Evolutionary conservation across 2,113 vertebrate genomes (phyloP).

Genomic region (Colinus virginianus): DNA sequence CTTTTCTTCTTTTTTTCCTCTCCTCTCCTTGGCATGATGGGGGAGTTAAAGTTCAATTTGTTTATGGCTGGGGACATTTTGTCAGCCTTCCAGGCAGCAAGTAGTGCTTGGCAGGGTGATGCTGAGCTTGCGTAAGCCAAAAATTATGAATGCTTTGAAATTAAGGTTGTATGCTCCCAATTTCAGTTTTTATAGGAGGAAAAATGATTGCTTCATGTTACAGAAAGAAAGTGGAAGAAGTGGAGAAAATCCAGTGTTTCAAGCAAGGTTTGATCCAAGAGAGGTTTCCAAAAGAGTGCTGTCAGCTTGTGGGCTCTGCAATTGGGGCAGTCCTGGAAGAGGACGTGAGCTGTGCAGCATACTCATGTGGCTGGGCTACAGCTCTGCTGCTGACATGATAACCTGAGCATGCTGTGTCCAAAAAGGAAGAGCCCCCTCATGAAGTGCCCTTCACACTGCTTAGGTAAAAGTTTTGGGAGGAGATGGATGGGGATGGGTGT

Average conservation of each 20-base stretch:
- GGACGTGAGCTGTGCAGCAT: background rate
- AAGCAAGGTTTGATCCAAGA: conserved; percentile 8
- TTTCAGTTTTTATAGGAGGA: conserved; percentile 41
- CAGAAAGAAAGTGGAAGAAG: conserved; percentile 36
- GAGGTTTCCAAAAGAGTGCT: conserved; percentile 21
- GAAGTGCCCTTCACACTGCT: background rate
- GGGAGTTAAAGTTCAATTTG: background rate
- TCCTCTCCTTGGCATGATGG: background rate
- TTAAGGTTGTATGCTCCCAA: conserved; percentile 23
- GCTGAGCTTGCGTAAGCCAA: conserved; percentile 34
- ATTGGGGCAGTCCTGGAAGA: background rate
- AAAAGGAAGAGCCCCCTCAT: background rate
- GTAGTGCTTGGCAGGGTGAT: conserved; percentile 52
- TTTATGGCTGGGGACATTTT: conserved; percentile 58
- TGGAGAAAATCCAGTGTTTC: conserved; percentile 12
- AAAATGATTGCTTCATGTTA: conserved; percentile 34
- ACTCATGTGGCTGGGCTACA: background rate
- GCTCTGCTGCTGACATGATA: background rate
- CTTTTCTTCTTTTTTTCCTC: background rate
- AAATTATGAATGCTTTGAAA: conserved; percentile 60
- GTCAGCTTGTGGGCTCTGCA: background rate
- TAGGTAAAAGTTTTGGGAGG: background rate
- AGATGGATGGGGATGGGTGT: background rate
- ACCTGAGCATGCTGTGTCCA: background rate
- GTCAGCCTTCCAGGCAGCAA: conserved; percentile 66